phyloP scores from a whole-genome alignment of 2,113 vertebrate genomes.

The Numenius arquata region DNA sequence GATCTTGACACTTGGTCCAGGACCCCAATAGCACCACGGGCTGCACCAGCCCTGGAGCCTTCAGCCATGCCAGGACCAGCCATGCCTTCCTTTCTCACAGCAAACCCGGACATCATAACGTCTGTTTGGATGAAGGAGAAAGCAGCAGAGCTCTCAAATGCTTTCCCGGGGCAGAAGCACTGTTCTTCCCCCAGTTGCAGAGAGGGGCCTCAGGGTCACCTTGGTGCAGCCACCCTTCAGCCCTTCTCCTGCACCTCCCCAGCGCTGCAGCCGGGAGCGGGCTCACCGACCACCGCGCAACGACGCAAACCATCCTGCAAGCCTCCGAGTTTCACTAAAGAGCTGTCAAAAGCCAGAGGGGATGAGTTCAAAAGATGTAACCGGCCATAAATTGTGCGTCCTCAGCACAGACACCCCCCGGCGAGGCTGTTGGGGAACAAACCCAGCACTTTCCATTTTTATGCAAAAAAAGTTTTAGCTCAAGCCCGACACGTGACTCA shows the following conservation, averaged over 20 bases:
- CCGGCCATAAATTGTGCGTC: not conserved
- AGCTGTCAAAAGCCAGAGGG: not conserved
- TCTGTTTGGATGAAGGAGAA: not conserved
- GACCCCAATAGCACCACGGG: not conserved
- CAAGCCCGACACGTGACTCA: accelerated
- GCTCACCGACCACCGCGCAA: accelerated
- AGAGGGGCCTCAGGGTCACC: not conserved
- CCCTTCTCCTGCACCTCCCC: not conserved
- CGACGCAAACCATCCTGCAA: not conserved
- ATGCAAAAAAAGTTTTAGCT: not conserved
- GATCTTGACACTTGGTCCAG: not conserved
- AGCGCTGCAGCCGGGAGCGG: not conserved
- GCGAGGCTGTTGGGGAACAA: not conserved
- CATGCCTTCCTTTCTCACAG: not conserved
- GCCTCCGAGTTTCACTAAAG: accelerated
- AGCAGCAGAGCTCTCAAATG: not conserved
- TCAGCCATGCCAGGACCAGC: not conserved
- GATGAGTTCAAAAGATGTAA: not conserved
- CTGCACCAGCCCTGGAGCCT: not conserved
- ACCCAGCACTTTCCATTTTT: not conserved
- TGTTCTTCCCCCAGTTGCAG: not conserved
- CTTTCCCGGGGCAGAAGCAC: not conserved
- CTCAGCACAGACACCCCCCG: not conserved
- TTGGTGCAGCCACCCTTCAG: not conserved
- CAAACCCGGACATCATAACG: not conserved